Evolutionary conservation across 2,113 vertebrate species (phyloP), one percentile per base, ranked within the genome.

Genomic region (Apistogramma diplotaenia): DNA sequence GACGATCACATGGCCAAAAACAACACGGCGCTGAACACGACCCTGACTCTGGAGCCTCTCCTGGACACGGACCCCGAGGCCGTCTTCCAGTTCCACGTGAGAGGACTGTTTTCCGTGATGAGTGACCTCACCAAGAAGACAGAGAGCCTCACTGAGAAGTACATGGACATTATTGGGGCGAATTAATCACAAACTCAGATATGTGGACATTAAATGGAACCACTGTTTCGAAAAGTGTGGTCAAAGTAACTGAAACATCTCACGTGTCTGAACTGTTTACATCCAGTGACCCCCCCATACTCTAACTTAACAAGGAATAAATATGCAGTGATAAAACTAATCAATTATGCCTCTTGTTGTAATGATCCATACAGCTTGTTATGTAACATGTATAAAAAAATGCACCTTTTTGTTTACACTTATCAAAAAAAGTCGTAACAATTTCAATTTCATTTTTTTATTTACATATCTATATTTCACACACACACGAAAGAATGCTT

Each of bases 101-200:
- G n/a, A 1, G 96, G 96, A 7, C 93, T 99, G 58, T 96, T 96
- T 82, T 94, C 93, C 10, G 92, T 98, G 82, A 95, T 98, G 70
- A 94, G 87, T 1, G 84, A 93, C 53, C 96, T 99, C 21, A 97
- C 95, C 59, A 91, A 91, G 83, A 95, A 94, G 90, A 96, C 96
- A 2, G 94, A 95, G 2, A 93, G 91, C 13, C 93, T 99, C 60
- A 97, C 96, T 0, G 89, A 93, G 4, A 96, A 95, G 86, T 98
- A 99, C 89, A 94, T 96, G 93, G 95, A 97, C 84, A 96, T 97
- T 51, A 93, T 96, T 1, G 96, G 96, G 59, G 78, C 93, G 71
- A 79, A 84, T 70, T 95, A 88, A 61, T 9, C n/a, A 29, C 46
- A 83, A 13, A 8, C 40, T 51, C 49, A 46, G 9, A 62, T 19